These are phyloP conservation scores for Synanceia verrucosa DNA, from an alignment of 2,797 vertebrate genomes.

Conservation along the genomic window DNA sequence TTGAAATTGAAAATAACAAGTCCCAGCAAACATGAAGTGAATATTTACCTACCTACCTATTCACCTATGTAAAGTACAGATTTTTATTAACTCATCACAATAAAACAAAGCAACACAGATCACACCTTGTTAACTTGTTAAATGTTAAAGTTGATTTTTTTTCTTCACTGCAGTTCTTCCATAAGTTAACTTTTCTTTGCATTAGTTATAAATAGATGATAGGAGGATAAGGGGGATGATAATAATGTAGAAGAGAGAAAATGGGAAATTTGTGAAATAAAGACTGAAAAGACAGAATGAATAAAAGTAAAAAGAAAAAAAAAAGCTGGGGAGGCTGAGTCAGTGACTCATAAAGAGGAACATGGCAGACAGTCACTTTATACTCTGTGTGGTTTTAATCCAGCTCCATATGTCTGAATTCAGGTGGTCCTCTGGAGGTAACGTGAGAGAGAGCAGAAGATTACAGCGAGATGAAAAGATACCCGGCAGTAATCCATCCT, in stretches of 20 bases:
- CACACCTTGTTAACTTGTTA: too few species aligned
- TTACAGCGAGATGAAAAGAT: slow-evolving; percentile 70
- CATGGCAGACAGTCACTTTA: slow-evolving; percentile 34
- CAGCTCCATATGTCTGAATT: slow-evolving; percentile 53
- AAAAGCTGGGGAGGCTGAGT: neutral
- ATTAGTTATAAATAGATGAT: neutral
- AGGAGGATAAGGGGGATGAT: neutral
- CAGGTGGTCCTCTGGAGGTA: slow-evolving; percentile 67
- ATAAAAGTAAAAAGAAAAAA: neutral
- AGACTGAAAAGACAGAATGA: neutral
- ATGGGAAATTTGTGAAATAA: neutral
- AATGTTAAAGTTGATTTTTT: too few species aligned
- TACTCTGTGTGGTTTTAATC: slow-evolving; percentile 59
- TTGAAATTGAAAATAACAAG: too few species aligned
- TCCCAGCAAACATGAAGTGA: too few species aligned
- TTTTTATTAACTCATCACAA: too few species aligned
- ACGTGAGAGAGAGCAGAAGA: slow-evolving; percentile 69
- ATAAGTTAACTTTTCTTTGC: too few species aligned
- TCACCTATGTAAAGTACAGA: too few species aligned
- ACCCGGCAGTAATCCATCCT: slow-evolving; percentile 56
- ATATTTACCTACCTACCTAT: too few species aligned
- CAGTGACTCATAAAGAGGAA: slow-evolving; percentile 14
- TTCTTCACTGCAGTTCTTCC: too few species aligned
- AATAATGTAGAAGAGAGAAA: neutral
- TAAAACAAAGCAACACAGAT: too few species aligned